Evolutionary conservation across 2,797 vertebrate species (phyloP).

Genomic region (Naso thynnoides): DNA sequence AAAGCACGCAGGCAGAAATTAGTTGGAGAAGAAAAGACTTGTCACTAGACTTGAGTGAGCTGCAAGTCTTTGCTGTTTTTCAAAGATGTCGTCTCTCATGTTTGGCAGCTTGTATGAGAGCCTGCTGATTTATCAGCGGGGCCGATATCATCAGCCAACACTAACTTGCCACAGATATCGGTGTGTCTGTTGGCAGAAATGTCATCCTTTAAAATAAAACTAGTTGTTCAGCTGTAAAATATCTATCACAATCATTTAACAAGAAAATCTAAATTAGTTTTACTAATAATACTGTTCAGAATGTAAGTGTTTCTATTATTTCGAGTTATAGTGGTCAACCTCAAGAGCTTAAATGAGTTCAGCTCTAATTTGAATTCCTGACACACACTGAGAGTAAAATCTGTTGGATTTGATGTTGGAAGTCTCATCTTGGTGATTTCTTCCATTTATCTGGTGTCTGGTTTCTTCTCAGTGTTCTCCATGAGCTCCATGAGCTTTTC

Average conservation of each 20-base stretch:
- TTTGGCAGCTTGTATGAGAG: constrained; percentile 1
- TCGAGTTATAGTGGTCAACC: not conserved
- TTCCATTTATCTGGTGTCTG: not conserved
- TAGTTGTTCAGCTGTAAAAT: too few species aligned
- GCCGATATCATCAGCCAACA: not conserved
- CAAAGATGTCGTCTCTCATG: not conserved
- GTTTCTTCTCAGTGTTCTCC: too few species aligned
- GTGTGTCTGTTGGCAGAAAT: not conserved
- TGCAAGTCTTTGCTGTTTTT: not conserved
- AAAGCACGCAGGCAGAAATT: not conserved
- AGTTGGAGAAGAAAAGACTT: not conserved
- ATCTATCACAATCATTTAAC: too few species aligned
- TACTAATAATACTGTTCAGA: too few species aligned
- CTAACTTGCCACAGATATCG: not conserved
- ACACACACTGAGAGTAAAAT: not conserved
- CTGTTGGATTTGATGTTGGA: not conserved
- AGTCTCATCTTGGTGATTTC: not conserved
- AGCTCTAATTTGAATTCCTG: not conserved
- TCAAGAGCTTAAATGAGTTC: not conserved
- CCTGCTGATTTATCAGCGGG: constrained; percentile 18
- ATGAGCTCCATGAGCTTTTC: not conserved
- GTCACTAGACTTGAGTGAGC: not conserved
- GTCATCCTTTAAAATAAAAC: too few species aligned
- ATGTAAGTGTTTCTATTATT: not conserved
- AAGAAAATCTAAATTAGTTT: too few species aligned